phyloP scores from a whole-genome alignment of 1,140 invertebrate genomes.

The Acromyrmex charruanus region DNA sequence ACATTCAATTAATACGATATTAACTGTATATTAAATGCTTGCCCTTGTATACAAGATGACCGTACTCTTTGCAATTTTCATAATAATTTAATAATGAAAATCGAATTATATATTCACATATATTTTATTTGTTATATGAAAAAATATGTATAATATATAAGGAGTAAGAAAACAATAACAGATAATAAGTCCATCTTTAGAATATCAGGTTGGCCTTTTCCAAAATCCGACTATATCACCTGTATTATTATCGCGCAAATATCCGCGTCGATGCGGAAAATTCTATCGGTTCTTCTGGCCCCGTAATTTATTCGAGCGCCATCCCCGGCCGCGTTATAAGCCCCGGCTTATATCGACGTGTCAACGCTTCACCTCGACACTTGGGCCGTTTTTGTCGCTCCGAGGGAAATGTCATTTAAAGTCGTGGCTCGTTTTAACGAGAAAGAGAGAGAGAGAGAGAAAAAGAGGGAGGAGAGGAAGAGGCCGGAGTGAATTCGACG shows the following conservation, averaged over 20 bases:
- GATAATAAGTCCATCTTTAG: background rate
- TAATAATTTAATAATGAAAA: conserved; percentile 15
- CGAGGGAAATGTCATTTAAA: conserved; percentile 70
- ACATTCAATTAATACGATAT: background rate
- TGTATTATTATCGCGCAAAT: conserved; percentile 54
- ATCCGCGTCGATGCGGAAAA: conserved; percentile 63
- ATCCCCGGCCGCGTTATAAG: conserved; percentile 54
- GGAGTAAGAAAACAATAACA: background rate
- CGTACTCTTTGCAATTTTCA: background rate
- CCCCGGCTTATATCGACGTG: conserved; percentile 56
- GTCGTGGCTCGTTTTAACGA: conserved; percentile 57
- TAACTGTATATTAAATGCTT: background rate
- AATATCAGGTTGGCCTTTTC: background rate
- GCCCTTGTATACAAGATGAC: background rate
- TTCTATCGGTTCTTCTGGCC: conserved; percentile 55
- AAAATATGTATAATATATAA: background rate
- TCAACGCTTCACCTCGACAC: conserved; percentile 64
- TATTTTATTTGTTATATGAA: background rate
- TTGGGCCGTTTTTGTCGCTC: conserved; percentile 67
- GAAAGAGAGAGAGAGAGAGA: conserved; percentile 27
- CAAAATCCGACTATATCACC: conserved; percentile 19
- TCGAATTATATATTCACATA: background rate
- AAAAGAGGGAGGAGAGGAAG: conserved; percentile 31
- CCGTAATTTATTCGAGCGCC: conserved; percentile 57
- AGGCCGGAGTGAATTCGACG: conserved; percentile 53